Conservation (phyloP, 64 coral and sea anemone species). For the Pocillopora damicornis region DNA sequence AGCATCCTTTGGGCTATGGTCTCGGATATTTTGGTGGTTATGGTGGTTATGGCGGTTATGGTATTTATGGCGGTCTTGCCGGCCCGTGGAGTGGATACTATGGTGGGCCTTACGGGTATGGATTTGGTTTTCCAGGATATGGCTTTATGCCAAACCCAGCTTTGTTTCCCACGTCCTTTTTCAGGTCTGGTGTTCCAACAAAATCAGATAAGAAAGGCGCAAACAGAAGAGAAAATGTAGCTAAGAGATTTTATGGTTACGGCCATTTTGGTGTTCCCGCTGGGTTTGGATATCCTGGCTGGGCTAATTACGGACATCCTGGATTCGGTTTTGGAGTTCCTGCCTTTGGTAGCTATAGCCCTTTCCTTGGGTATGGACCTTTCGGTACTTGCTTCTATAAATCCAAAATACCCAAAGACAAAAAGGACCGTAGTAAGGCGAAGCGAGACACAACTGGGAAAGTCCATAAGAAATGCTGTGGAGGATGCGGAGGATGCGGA, state of each 20-base stretch:
- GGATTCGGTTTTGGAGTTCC: constrained; percentile 56
- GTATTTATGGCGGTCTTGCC: constrained; percentile 11
- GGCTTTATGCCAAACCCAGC: constrained; percentile 23
- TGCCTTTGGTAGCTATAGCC: constrained; percentile 31
- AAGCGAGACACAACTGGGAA: constrained; percentile 34
- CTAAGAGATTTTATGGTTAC: constrained; percentile 46
- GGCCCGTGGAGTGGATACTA: background rate
- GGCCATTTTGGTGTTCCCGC: constrained; percentile 38
- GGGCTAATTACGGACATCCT: constrained; percentile 65
- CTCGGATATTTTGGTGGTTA: constrained; percentile 40
- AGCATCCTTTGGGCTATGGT: constrained; percentile 52
- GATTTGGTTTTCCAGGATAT: constrained; percentile 10
- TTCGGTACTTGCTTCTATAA: constrained; percentile 61
- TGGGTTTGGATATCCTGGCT: constrained; percentile 60
- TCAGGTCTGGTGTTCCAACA: constrained; percentile 31
- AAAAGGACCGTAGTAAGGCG: constrained; percentile 14
- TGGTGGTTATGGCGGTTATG: constrained; percentile 36
- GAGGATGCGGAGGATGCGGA: constrained; percentile 29
- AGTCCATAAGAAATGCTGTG: constrained; percentile 45
- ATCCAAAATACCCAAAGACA: constrained; percentile 59
- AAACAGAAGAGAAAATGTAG: constrained; percentile 30
- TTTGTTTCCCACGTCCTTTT: background rate
- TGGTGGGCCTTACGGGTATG: background rate
- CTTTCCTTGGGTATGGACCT: constrained; percentile 49
- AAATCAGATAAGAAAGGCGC: constrained; percentile 5